Evolutionary conservation across 92 coral and sea anemone genomes (phyloP).

Genomic region (Umimayanthus kanabou): DNA sequence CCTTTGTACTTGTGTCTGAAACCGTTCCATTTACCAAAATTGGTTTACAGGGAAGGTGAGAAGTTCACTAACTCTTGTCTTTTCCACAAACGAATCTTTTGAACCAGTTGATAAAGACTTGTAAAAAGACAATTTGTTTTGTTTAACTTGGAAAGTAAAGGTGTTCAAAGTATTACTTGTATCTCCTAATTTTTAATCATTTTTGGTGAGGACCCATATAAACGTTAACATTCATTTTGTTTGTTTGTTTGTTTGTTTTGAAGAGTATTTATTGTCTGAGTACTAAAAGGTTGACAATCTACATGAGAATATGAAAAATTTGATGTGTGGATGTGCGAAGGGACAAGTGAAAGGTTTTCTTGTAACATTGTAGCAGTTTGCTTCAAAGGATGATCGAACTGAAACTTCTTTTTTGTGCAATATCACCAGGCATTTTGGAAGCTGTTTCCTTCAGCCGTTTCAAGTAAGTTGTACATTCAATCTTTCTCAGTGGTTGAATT

Average conservation of each 20-base stretch:
- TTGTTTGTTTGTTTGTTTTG: too few relatives aligned
- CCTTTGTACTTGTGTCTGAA: conserved; percentile 74
- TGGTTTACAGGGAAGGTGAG: conserved; percentile 91
- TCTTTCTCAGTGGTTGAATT: not conserved
- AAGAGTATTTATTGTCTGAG: too few relatives aligned
- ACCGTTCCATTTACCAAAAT: conserved; percentile 80
- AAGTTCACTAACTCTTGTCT: not conserved
- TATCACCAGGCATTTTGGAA: conserved; percentile 53
- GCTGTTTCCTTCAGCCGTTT: conserved; percentile 47
- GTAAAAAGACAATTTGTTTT: not conserved
- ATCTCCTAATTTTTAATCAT: too few relatives aligned
- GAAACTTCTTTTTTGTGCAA: not conserved
- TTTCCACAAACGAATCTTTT: not conserved
- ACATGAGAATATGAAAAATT: too few relatives aligned
- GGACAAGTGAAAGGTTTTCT: not conserved
- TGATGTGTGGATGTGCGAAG: too few relatives aligned
- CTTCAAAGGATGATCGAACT: too few relatives aligned
- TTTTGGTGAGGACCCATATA: too few relatives aligned
- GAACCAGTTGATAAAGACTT: not conserved
- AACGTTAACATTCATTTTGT: too few relatives aligned
- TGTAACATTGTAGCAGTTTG: not conserved
- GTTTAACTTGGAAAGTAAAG: too few relatives aligned
- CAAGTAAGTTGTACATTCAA: conserved; percentile 51
- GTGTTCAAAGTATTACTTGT: too few relatives aligned
- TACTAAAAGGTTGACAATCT: too few relatives aligned